Percentiles rank a stretch among this genome's conserved stretches.
Conservation (phyloP, 2,113 vertebrate species). For the Morphnarchus princeps region DNA sequence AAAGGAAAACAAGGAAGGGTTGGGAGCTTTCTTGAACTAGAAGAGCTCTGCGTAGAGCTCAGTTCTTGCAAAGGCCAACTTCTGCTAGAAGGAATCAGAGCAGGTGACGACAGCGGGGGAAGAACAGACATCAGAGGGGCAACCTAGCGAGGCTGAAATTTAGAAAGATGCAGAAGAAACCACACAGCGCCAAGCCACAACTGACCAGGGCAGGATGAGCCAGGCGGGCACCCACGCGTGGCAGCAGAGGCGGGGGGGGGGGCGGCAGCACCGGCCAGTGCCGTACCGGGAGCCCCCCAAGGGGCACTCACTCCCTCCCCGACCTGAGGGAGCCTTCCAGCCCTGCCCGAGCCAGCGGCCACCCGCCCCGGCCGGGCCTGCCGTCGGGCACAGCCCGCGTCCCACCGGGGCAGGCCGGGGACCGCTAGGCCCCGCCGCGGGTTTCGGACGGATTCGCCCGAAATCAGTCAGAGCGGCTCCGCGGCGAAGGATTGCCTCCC, state of each 20-base stretch:
- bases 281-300: no score
- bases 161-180: rapidly evolving
- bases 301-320: background rate
- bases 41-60: background rate
- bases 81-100: background rate
- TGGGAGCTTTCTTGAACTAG: background rate
- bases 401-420: rapidly evolving
- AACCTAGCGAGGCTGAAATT: background rate
- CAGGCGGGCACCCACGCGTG: rapidly evolving
- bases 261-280: no score
- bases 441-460: no score
- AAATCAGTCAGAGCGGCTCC: background rate
- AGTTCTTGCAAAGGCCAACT: background rate
- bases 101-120: rapidly evolving
- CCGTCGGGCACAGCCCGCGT: no score
- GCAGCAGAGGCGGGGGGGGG: no score
- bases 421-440: no score
- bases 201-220: rapidly evolving
- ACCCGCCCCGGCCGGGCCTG: background rate
- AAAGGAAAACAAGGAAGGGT: background rate
- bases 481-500: no score
- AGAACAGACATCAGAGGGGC: background rate
- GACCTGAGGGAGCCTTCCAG: background rate
- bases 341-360: background rate
- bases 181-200: rapidly evolving